phyloP scores from a whole-genome alignment of 2,797 vertebrate species.

The Fundulus diaphanus region DNA sequence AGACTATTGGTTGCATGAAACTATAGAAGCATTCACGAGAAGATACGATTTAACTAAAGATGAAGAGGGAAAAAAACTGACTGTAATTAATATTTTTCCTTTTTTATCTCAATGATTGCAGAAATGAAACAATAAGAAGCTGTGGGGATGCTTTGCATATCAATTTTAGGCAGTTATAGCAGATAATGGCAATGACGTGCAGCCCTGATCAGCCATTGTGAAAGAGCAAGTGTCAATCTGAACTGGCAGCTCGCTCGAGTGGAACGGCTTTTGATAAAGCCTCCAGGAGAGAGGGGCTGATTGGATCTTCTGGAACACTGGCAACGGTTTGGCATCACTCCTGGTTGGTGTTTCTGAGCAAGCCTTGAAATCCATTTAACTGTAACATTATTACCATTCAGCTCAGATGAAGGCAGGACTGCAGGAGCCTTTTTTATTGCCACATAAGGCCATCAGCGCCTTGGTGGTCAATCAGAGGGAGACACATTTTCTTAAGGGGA shows the following conservation, averaged over 20 bases:
- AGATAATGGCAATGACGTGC: conserved; percentile 47
- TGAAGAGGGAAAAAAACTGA: not conserved
- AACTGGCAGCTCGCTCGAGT: conserved; percentile 42
- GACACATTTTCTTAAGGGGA: conserved; percentile 51
- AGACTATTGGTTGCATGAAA: conserved; percentile 35
- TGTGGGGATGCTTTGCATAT: conserved; percentile 62
- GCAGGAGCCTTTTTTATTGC: conserved; percentile 37
- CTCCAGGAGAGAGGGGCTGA: conserved; percentile 39
- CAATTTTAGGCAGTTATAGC: conserved; percentile 55
- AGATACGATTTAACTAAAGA: conserved; percentile 25
- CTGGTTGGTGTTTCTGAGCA: conserved; percentile 38
- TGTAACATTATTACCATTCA: conserved; percentile 53
- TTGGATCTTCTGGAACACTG: conserved; percentile 60
- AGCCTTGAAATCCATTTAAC: conserved; percentile 61
- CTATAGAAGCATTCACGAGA: conserved; percentile 4
- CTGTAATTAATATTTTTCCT: conserved; percentile 60
- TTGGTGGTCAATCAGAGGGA: conserved; percentile 51
- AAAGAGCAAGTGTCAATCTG: conserved; percentile 50
- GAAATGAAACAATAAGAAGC: conserved; percentile 56
- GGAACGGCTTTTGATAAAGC: conserved; percentile 56
- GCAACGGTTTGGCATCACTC: conserved; percentile 23
- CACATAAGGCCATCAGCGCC: conserved; percentile 37
- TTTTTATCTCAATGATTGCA: conserved; percentile 60
- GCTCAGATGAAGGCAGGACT: conserved; percentile 30
- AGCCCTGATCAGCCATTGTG: conserved; percentile 49